phyloP scores from a whole-genome alignment of 2,113 vertebrate species.

The Pelobates fuscus region DNA sequence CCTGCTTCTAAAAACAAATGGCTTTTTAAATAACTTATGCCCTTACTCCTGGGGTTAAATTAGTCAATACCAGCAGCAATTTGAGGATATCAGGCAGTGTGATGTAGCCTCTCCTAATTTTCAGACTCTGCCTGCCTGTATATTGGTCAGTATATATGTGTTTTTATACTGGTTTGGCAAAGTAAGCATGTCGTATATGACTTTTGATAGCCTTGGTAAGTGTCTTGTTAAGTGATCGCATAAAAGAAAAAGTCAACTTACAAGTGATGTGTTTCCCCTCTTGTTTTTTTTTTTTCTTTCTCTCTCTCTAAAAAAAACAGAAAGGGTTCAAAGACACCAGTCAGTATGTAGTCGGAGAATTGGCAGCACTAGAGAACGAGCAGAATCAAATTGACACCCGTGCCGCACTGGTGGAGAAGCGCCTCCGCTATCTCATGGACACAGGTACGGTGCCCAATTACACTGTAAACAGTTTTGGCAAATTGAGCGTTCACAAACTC shows the following conservation, averaged over 20 bases:
- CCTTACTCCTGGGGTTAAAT: no score
- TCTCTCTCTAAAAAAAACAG: constrained; percentile 65
- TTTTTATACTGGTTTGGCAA: constrained; percentile 16
- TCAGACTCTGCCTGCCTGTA: no score
- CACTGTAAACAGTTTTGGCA: constrained; percentile 99
- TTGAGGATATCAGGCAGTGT: no score
- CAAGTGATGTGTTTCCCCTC: constrained; percentile 77
- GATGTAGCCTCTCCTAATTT: no score
- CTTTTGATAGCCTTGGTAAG: constrained; percentile 63
- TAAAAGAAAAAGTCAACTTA: constrained; percentile 77
- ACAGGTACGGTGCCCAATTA: constrained; percentile 99
- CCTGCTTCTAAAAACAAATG: no score
- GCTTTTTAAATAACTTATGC: no score
- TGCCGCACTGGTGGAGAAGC: constrained; percentile 99
- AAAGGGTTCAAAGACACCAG: constrained; percentile 99
- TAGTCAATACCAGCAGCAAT: no score
- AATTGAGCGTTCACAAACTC: constrained; percentile 98
- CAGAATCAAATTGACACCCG: constrained; percentile 99
- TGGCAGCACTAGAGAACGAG: constrained; percentile 99
- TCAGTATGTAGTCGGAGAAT: constrained; percentile 99
- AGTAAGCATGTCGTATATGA: neutral
- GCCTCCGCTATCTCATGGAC: constrained; percentile 99
- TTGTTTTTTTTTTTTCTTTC: constrained; percentile 71
- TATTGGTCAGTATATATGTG: constrained; percentile 4
- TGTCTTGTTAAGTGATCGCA: constrained; percentile 79